Evolutionary conservation across 2,888 invertebrate species (phyloP).

Genomic region (Neocrepidodera transversa): DNA sequence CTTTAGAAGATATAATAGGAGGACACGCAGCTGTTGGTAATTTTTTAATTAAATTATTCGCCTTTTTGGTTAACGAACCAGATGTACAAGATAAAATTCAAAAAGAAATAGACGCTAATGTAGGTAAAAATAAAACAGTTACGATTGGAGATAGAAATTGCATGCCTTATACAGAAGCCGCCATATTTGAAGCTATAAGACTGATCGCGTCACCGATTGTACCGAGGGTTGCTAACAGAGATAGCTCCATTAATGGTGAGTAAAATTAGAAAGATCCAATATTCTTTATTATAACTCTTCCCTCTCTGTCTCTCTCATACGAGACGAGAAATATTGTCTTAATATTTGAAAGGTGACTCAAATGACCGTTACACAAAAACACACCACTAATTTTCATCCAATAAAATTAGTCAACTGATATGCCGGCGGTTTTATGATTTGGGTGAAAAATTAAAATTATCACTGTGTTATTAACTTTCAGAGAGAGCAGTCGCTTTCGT

Average conservation of each 20-base stretch:
- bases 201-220: slow-evolving; percentile 72
- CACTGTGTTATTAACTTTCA: too few species aligned
- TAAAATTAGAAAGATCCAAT: too few species aligned
- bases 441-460: too few species aligned
- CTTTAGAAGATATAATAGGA: slow-evolving; percentile 61
- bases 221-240: slow-evolving; percentile 70
- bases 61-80: slow-evolving; percentile 63
- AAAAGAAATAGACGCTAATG: slow-evolving; percentile 62
- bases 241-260: slow-evolving; percentile 69
- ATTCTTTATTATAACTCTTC: too few species aligned
- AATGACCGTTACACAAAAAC: too few species aligned
- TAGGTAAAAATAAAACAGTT: slow-evolving; percentile 49
- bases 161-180: slow-evolving; percentile 69
- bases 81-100: slow-evolving; percentile 65
- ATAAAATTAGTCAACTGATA: too few species aligned
- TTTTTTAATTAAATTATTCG: slow-evolving; percentile 67
- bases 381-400: too few species aligned
- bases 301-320: too few species aligned
- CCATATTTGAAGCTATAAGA: slow-evolving; percentile 69
- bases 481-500: too few species aligned
- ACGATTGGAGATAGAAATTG: slow-evolving; percentile 59
- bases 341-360: too few species aligned
- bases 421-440: too few species aligned
- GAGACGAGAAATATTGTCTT: too few species aligned
- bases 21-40: slow-evolving; percentile 73